phyloP scores from a whole-genome alignment of 2,113 vertebrate genomes.

The Thunnus thynnus region DNA sequence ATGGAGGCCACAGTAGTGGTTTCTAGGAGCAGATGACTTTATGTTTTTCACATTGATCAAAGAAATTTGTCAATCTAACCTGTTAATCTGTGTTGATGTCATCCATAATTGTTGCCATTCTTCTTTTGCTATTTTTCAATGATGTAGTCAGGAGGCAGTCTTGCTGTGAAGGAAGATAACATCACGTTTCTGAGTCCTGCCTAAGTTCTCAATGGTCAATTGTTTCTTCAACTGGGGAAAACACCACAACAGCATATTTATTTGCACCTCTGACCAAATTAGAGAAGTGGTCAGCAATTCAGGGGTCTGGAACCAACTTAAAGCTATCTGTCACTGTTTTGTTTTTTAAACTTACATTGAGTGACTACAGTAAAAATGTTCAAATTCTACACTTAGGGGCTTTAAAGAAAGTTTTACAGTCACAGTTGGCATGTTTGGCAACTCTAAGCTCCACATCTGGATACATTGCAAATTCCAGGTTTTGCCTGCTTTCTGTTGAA shows the following conservation, averaged over 20 bases:
- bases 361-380: background rate
- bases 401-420: background rate
- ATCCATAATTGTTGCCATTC: too few relatives aligned
- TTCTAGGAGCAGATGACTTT: too few relatives aligned
- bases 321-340: background rate
- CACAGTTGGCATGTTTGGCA: constrained; percentile 4
- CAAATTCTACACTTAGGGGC: background rate
- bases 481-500: background rate
- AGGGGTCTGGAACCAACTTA: background rate
- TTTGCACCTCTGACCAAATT: background rate
- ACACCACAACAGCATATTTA: too few relatives aligned
- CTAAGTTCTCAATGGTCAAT: background rate
- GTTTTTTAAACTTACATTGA: too few relatives aligned
- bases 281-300: background rate
- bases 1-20: too few relatives aligned
- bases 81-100: too few relatives aligned
- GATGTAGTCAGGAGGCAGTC: too few relatives aligned
- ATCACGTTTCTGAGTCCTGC: background rate
- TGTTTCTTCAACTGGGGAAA: too few relatives aligned
- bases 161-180: too few relatives aligned
- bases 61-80: too few relatives aligned
- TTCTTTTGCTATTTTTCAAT: too few relatives aligned
- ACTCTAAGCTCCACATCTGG: constrained; percentile 18
- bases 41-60: too few relatives aligned
- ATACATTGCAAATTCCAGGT: background rate